Conservation (phyloP, 2,797 vertebrate species). For the Serranus cabrilla region DNA sequence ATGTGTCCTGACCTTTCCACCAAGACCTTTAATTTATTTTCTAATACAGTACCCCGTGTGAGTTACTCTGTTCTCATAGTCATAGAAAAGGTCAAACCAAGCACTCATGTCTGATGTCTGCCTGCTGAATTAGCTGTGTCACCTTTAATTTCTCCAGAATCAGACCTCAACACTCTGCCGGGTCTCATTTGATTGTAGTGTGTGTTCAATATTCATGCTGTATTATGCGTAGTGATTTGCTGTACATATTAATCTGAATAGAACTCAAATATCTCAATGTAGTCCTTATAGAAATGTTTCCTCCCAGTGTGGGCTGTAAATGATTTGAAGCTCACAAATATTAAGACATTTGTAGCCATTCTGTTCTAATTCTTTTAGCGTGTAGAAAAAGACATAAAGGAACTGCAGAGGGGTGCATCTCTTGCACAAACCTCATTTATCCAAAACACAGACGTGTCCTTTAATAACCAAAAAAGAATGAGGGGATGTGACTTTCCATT, state of each 20-base stretch:
- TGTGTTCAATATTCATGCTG: slow-evolving; percentile 40
- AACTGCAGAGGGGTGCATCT: slow-evolving; percentile 51
- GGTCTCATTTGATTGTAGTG: slow-evolving; percentile 49
- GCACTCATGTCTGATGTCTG: slow-evolving; percentile 86
- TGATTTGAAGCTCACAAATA: slow-evolving; percentile 34
- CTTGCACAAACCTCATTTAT: slow-evolving; percentile 57
- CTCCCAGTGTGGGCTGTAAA: neutral
- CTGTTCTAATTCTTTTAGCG: slow-evolving; percentile 24
- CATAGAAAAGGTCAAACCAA: slow-evolving; percentile 93
- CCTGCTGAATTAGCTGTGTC: slow-evolving; percentile 82
- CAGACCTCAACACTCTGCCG: slow-evolving; percentile 29
- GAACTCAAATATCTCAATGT: slow-evolving; percentile 29
- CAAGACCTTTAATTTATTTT: slow-evolving; percentile 95
- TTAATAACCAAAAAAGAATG: slow-evolving; percentile 73
- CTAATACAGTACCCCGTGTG: slow-evolving; percentile 92
- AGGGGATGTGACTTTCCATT: slow-evolving; percentile 85
- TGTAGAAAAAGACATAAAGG: slow-evolving; percentile 47
- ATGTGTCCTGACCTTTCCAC: slow-evolving; percentile 97
- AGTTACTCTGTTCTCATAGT: slow-evolving; percentile 90
- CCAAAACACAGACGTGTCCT: slow-evolving; percentile 62
- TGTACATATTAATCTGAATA: slow-evolving; percentile 33
- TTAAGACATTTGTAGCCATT: slow-evolving; percentile 31
- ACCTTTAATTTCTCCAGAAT: slow-evolving; percentile 76
- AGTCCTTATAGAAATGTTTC: neutral
- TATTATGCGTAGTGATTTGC: slow-evolving; percentile 26